Evolutionary conservation across 2,113 vertebrate species (phyloP), one percentile per base, ranked within the genome.

Genomic region (Chaetodon auriga): DNA sequence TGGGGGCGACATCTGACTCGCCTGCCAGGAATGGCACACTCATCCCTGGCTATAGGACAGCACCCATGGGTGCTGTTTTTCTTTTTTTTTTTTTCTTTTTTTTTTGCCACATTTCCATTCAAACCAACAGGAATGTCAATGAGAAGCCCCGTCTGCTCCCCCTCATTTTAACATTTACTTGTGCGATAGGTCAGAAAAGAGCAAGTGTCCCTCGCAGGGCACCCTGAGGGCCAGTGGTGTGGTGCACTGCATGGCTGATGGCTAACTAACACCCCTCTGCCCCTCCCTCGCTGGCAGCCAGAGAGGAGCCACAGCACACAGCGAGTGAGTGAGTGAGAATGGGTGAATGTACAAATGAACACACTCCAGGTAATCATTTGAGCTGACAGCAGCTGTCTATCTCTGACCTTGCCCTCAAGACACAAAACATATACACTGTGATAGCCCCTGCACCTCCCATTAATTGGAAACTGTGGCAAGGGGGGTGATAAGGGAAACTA

Each of bases 101-200:
- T 70, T 30, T 53, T 75, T 45, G 86, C 73, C 85, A 87, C 84
- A 83, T 91, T 90, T 90, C 77, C 65, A 81, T 88, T 91, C 85
- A 89, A 90, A 92, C 89, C 81, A 87, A 57, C 48, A 90, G 81
- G 92, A 95, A 95, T 95, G 91, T 94, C 90, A 95, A 93, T 91
- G 89, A 93, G 90, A 91, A 81, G 65, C 88, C 86, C 91, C 84
- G 82, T 88, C 90, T 87, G 82, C 85, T 82, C 80, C 75, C 89
- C 74, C 87, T 68, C 90, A 75, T 92, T 58, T 90, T 93, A 94
- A 93, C 93, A 95, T 94, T 95, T 94, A 83, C 93, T 88, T 68
- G 35, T 76, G 91, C 80, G 9, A 95, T 95, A 95, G 93, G 94
- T 95, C 94, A 95, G 89, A 93, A 93, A 95, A 95, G 92, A 95